Conservation (phyloP, 2,888 invertebrate genomes). For the Cylindroiulus punctatus region DNA sequence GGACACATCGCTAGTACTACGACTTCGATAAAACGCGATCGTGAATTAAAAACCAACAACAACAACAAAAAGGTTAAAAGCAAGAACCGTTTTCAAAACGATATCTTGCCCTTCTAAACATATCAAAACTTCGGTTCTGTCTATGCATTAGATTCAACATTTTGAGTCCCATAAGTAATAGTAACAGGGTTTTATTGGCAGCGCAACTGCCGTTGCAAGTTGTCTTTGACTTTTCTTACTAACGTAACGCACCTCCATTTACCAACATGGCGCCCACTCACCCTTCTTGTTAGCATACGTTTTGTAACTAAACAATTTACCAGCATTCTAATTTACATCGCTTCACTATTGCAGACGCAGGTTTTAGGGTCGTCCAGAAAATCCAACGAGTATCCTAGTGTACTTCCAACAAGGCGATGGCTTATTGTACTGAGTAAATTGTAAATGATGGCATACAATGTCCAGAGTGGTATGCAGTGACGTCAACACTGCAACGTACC, state of each 20-base stretch:
- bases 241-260: not conserved
- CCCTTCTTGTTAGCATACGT: not conserved
- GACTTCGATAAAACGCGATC: not conserved
- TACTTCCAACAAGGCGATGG: too few species aligned
- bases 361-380: too few species aligned
- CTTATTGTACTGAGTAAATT: too few species aligned
- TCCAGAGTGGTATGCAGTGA: too few species aligned
- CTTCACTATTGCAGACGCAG: not conserved
- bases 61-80: not conserved
- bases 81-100: not conserved
- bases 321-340: not conserved
- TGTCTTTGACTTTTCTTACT: not conserved
- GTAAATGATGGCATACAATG: too few species aligned
- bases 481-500: too few species aligned
- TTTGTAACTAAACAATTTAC: not conserved
- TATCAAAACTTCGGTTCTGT: not conserved
- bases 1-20: not conserved
- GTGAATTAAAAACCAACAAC: not conserved
- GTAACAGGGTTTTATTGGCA: not conserved
- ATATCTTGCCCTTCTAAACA: not conserved
- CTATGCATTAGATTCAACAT: conserved; percentile 12
- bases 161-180: conserved; percentile 38
- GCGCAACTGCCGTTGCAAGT: not conserved
- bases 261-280: conserved; percentile 21
- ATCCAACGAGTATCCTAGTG: too few species aligned